Evolutionary conservation across 2,797 vertebrate genomes (phyloP).

Genomic region (Myotis myotis): DNA sequence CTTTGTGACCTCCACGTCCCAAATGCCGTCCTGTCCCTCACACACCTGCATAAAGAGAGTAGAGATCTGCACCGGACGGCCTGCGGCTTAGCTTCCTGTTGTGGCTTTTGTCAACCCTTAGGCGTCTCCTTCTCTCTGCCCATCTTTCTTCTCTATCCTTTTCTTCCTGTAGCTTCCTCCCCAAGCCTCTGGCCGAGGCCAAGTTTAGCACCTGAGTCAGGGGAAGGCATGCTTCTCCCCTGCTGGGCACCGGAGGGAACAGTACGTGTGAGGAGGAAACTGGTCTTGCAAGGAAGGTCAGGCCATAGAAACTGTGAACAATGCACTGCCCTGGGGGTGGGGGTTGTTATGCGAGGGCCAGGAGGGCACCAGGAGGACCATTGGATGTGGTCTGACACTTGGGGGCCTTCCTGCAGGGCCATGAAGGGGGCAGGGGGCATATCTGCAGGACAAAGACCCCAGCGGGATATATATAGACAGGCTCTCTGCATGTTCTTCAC

Average conservation of each 20-base stretch:
- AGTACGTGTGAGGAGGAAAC: background rate
- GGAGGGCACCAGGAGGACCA: too few relatives aligned
- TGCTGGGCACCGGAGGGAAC: background rate
- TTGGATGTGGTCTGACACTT: too few relatives aligned
- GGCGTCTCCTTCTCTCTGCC: background rate
- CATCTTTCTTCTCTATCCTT: background rate
- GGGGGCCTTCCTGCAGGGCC: too few relatives aligned
- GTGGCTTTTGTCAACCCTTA: too few relatives aligned
- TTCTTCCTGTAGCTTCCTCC: background rate
- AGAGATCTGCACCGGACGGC: accelerated
- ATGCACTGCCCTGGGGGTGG: too few relatives aligned
- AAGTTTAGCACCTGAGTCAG: background rate
- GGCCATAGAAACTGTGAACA: too few relatives aligned
- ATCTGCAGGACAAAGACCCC: too few relatives aligned
- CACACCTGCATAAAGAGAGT: background rate
- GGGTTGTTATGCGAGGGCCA: too few relatives aligned
- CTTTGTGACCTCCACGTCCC: background rate
- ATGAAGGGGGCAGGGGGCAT: too few relatives aligned
- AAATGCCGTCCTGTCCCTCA: background rate
- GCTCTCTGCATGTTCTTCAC: too few relatives aligned
- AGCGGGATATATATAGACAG: too few relatives aligned
- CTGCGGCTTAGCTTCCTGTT: background rate
- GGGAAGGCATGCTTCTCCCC: background rate
- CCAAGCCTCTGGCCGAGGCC: background rate
- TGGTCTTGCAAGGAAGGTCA: too few relatives aligned